Evolutionary conservation across 92 coral and sea anemone species (phyloP), one percentile per base, ranked within the genome.

Genomic region (Porites cylindrica): DNA sequence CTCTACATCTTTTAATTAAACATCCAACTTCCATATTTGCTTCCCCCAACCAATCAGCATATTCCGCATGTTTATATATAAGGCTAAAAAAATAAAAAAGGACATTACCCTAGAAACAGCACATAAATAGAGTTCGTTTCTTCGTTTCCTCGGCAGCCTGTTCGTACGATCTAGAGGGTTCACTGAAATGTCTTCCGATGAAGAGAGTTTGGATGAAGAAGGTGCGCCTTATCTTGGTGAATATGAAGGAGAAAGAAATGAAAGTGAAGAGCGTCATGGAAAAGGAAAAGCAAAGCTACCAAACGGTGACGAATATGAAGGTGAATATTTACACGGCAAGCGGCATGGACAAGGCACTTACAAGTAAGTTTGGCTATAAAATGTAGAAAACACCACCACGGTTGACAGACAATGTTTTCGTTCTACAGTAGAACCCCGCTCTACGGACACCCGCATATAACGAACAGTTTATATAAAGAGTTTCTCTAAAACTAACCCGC

Each of bases 231-330:
- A 97, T 79, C 91, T 97, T 65, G 99, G 99, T 32, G 99, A 97
- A 64, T 97, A 97, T 58, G 99, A 97, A 71, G 99, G 99, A 43
- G 98, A 97, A 20, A 84, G 99, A 82, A 97, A 97, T 67, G 97
- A 93, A 52, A 88, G 84, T 26, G 99, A 97, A 19, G 96, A 97
- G 70, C 75, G 99, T 66, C 99, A 97, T 60, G 99, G 99, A 1
- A 97, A 90, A 78, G 99, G 99, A 23, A 97, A 97, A 79, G 99
- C 99, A 1, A 97, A 96, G 58, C 83, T 97, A 18, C 99, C 99
- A 3, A 97, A 97, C 65, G 99, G 98, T 29, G 99, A 97, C 78
- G 82, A 88, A 14, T 97, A 97, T 47, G 99, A 97, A 32, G 99
- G 99, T 60, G 81, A 93, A 67, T 97, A 97, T 67, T 90, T 89